Base-by-base conservation (phyloP, 2,113 vertebrate species). In the Ceyx margarethae region DNA sequence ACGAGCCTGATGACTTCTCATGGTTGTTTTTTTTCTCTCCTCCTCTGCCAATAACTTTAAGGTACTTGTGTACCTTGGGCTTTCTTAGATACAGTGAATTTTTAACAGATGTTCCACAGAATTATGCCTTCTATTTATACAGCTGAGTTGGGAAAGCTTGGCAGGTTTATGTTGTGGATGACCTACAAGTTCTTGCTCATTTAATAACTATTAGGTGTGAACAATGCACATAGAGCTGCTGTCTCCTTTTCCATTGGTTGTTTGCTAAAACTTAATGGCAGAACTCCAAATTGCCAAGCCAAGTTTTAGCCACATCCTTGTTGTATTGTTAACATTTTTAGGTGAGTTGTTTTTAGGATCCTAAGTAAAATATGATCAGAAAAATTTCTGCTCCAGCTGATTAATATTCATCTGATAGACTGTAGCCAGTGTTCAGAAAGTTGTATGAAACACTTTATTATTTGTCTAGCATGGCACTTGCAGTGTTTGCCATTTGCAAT, bases 121-220 rank as follows among this genome's bases (percentile, higher is more conserved):
- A 80, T 81, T 88, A 19, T 88, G 58, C 56, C 71, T 92, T 95
- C 88, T 96, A 33, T 95, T 89, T 88, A 28, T 85, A 89, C 87
- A 91, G 72, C 85, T 95, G 87, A 83, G 91, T 87, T 75, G 91
- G 87, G 74, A 72, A 58, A 93, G 65, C 54, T 89, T 92, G 81
- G 42, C 26, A 14, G 68, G 50, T 89, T 91, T 33, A 23, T 22
- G 2, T 10, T 87, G 92, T 76, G 82, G 85, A 72, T 95, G 83
- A 88, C 88, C 79, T 91, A 45, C 82, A 84, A 78, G 92, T 88
- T 96, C 68, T 78, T 85, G 69, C 77, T 93, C 68, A 45, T 91
- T 90, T 88, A 82, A 66, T 94, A 90, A 83, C 79, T 87, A 66
- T 91, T 85, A 95, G 82, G 90, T 91, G 90, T 92, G 93, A 96